Evolutionary conservation across 2,113 vertebrate species (phyloP), one percentile per base, ranked within the genome.

Genomic region (Caretta caretta): DNA sequence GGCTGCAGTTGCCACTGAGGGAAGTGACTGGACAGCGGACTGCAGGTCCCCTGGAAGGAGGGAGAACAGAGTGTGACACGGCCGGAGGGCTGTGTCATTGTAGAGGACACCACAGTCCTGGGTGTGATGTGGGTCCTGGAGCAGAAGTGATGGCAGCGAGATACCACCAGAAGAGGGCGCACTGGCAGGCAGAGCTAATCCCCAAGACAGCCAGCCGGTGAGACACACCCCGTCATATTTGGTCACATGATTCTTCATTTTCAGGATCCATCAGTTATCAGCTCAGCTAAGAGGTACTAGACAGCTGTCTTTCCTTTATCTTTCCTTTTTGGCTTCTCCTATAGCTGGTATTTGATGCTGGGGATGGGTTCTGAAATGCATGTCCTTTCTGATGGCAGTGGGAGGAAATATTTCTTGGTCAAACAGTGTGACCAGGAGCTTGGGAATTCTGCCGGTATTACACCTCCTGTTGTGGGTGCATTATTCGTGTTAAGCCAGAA

Each of bases 341-440:
- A 84, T 93, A 95, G 87, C 62, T 88, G 49, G 8, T 19, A 69
- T n/a, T 7, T 25, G 54, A 82, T 90, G 35, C 3, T 86, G 25
- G 76, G 87, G 22, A 51, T 35, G 56, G 1, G 90, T 38, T 90
- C 38, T 25, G 38, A 42, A 46, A 46, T 46, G 24, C 38, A 46
- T 25, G 86, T 87, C 10, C 87, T 90, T 92, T 81, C 35, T 81
- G 87, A 0, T 69, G 49, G 42, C 5, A 78, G 72, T 17, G 22
- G 81, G 93, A 94, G 72, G 78, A 95, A 91, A 13, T 57, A 9
- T 80, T 83, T 84, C 62, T 88, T 83, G n/a, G n/a, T 94, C 46
- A 89, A 86, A 78, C 93, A 49, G 6, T 62, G 62, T 69, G 87
- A 53, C 4, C 53, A 93, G 83, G 76, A 82, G 87, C 49, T 48